Conservation (phyloP, 2,113 vertebrate genomes). For the Mola mola region DNA sequence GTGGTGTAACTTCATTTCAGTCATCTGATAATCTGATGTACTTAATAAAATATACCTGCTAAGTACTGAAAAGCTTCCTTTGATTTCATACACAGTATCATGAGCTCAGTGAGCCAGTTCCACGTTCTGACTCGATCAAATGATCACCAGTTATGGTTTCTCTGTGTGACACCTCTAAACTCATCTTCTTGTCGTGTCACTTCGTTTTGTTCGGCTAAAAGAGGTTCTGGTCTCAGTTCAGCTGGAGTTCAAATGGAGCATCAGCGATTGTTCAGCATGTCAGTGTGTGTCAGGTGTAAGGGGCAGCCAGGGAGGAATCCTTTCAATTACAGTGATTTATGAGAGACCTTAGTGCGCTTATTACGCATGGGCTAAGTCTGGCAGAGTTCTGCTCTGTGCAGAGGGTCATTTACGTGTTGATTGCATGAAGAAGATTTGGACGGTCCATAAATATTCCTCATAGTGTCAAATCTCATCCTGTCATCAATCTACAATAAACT, state of each 20-base stretch:
- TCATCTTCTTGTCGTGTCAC: constrained; percentile 52
- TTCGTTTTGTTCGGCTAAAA: constrained; percentile 55
- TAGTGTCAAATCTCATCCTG: constrained; percentile 62
- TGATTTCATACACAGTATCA: too few species aligned
- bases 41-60: too few species aligned
- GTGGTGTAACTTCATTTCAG: too few species aligned
- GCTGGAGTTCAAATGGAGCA: constrained; percentile 84
- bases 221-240: constrained; percentile 70
- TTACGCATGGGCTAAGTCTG: constrained; percentile 65
- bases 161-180: constrained; percentile 23
- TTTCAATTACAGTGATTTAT: constrained; percentile 99
- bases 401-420: constrained; percentile 72
- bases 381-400: constrained; percentile 54
- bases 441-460: constrained; percentile 48
- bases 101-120: too few species aligned
- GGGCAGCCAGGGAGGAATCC: constrained; percentile 90
- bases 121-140: too few species aligned
- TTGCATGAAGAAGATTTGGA: constrained; percentile 64
- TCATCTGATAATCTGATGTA: too few species aligned
- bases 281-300: constrained; percentile 87
- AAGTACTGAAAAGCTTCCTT: too few species aligned
- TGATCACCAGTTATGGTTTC: constrained; percentile 50
- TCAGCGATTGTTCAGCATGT: constrained; percentile 83
- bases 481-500: constrained; percentile 71
- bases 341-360: constrained; percentile 86